Conservation (phyloP, 2,888 invertebrate genomes). For the Orthonychiurus folsomi region DNA sequence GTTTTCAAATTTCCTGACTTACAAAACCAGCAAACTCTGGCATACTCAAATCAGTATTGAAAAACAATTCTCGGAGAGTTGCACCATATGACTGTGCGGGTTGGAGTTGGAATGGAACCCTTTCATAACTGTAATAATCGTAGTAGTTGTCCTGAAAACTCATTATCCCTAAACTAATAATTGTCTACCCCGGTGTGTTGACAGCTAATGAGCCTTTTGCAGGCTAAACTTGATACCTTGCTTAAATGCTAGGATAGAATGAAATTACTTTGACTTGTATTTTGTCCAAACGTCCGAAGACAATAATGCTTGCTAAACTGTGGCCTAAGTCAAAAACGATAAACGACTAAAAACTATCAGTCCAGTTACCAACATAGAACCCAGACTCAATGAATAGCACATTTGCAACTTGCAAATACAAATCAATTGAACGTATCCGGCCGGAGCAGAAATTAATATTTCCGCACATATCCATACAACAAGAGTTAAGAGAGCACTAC, state of each 20-base stretch:
- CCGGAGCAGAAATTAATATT: background rate
- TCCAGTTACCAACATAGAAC: no score
- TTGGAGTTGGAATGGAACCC: constrained; percentile 8
- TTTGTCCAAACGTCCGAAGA: no score
- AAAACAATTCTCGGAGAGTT: constrained; percentile 37
- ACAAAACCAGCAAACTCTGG: constrained; percentile 39
- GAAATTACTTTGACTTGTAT: no score
- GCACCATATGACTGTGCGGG: constrained; percentile 15
- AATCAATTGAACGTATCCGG: background rate
- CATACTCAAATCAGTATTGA: constrained; percentile 32
- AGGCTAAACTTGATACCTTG: no score
- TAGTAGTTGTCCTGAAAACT: constrained; percentile 7
- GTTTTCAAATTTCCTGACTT: constrained; percentile 17
- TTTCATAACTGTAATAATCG: constrained; percentile 10
- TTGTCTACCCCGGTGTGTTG: background rate
- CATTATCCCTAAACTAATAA: constrained; percentile 3
- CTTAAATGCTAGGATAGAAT: no score
- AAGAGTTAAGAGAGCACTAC: no score
- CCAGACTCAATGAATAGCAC: no score
- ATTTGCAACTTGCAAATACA: no score
- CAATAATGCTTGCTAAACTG: no score
- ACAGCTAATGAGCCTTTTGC: no score
- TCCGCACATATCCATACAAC: background rate
- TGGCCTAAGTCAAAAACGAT: no score
- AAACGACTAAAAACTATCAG: no score